A percentile compares a stretch with the other conserved stretches of the same genome.
These are phyloP conservation scores for Drosophila kikkawai DNA, from an alignment of 1,140 invertebrate species.

Conservation along the genomic window DNA sequence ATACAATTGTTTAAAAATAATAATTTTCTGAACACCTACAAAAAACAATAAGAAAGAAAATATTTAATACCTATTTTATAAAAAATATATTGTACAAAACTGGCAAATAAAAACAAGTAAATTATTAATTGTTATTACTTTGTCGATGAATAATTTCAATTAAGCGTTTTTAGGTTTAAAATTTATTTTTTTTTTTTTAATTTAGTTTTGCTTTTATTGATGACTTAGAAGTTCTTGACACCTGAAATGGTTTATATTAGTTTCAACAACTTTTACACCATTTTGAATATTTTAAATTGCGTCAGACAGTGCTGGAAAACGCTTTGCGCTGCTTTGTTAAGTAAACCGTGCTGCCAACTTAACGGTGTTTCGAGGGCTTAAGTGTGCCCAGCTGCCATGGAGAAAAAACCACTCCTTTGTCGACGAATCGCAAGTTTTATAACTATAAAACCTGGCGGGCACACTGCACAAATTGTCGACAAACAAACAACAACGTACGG, in stretches of 20 bases:
- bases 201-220: not conserved
- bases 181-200: not conserved
- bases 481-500: conserved; percentile 1
- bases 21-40: not conserved
- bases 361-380: not conserved
- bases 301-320: not conserved
- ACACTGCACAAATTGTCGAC: not conserved
- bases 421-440: not conserved
- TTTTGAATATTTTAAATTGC: too few relatives aligned
- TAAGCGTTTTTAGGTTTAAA: not conserved
- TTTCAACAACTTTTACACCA: not conserved
- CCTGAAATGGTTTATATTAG: too few relatives aligned
- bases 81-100: not conserved
- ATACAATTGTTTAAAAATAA: not conserved
- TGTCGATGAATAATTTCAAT: too few relatives aligned
- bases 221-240: too few relatives aligned
- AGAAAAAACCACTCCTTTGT: not conserved
- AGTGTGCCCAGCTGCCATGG: not conserved
- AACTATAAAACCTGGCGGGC: not conserved
- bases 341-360: not conserved
- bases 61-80: not conserved
- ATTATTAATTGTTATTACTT: not conserved
- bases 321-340: not conserved
- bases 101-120: not conserved
- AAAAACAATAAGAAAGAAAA: too few relatives aligned